These are phyloP conservation scores for Gulo gulo DNA, from an alignment of 2,113 vertebrate genomes.

Conservation along the genomic window DNA sequence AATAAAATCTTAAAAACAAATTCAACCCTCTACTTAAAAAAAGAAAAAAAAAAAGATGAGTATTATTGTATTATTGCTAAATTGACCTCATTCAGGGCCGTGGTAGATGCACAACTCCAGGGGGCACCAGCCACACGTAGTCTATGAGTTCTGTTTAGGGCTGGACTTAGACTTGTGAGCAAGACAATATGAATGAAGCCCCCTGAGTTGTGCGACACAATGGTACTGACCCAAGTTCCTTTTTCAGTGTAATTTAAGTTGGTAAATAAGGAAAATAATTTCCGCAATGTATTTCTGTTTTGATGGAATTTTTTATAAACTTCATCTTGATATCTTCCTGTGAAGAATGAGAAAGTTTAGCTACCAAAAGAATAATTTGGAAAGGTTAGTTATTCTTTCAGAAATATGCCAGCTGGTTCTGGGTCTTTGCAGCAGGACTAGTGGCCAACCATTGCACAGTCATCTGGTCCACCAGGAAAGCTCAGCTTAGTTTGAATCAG, in stretches of 20 bases:
- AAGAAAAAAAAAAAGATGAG: neutral
- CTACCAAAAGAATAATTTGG: neutral
- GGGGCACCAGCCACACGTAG: neutral
- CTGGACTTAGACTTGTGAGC: neutral
- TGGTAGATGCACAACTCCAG: neutral
- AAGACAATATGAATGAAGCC: neutral
- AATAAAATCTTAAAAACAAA: neutral
- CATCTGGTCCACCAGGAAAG: neutral
- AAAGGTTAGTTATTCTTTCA: neutral
- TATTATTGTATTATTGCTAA: neutral
- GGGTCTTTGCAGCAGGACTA: no score
- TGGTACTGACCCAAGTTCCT: neutral
- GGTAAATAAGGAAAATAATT: neutral
- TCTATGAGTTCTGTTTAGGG: neutral
- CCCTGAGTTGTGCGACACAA: neutral
- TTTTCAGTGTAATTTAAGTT: neutral
- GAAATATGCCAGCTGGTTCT: neutral
- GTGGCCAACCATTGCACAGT: neutral
- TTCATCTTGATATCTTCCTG: neutral
- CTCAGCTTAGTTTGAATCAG: neutral
- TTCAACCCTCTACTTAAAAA: neutral
- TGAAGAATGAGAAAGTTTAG: constrained; percentile 22
- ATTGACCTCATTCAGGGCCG: neutral
- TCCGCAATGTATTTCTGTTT: neutral
- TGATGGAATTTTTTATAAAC: neutral